These are phyloP conservation scores for Eupithecia pulchellata DNA, from an alignment of 2,888 invertebrate genomes.

Conservation along the genomic window DNA sequence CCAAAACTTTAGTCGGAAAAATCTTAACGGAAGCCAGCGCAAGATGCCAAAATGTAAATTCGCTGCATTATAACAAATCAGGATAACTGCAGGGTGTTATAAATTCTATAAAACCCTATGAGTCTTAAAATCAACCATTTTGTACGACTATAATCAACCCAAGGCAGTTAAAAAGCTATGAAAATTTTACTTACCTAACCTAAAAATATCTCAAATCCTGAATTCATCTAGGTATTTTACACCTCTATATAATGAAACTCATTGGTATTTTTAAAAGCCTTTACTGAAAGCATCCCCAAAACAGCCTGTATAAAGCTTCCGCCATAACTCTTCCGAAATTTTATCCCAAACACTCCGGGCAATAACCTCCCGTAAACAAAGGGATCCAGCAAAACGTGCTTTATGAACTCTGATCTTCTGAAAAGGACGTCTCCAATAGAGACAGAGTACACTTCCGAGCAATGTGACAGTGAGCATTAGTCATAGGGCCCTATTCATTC, in stretches of 20 bases:
- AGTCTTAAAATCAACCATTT: not conserved
- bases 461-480: constrained; percentile 1
- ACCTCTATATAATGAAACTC: not conserved
- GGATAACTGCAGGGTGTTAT: constrained; percentile 37
- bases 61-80: constrained; percentile 57
- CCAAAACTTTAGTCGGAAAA: constrained; percentile 41
- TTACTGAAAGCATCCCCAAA: not conserved
- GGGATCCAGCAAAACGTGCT: constrained; percentile 51
- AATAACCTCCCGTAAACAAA: constrained; percentile 47
- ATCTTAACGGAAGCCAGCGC: constrained; percentile 59
- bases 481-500: not conserved
- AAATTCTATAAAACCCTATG: not conserved
- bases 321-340: constrained; percentile 24
- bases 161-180: not conserved
- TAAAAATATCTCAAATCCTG: not conserved
- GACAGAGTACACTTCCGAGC: constrained; percentile 13
- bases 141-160: not conserved
- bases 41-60: constrained; percentile 77
- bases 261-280: not conserved
- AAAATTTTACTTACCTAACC: not conserved
- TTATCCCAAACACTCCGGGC: constrained; percentile 36
- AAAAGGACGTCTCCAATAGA: constrained; percentile 48
- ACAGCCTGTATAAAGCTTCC: constrained; percentile 23
- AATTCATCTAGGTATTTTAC: not conserved
- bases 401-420: constrained; percentile 53